Base-by-base conservation (phyloP, 2,888 invertebrate species). In the Ecliptopera silaceata region DNA sequence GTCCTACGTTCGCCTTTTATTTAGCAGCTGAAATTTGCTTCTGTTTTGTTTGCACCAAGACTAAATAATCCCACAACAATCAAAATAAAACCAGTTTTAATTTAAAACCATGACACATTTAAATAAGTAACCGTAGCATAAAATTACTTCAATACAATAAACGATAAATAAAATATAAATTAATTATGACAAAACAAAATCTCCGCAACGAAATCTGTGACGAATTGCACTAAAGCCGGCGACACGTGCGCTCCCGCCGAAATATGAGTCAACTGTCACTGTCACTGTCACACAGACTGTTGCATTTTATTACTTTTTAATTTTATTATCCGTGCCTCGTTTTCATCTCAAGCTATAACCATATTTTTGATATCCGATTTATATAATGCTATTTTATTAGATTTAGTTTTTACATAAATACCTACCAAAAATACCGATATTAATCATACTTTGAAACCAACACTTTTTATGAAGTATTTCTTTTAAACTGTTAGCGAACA, bases 171-270 rank as follows among this genome's bases (percentile, higher is more conserved):
- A 74, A 70, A 63, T 39, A 49, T 53, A 68, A 66, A 66, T 64
- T 71, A 75, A 78, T 77, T 77, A 79, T 75, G 73, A 77, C 80
- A 76, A 77, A 73, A 70, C 70, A 71, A 72, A 83, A 79, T 78
- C 80, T 69, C 68, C 77, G 74, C 75, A 60, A 64, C 83, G 61
- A 80, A 85, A 66, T 65, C 75, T 79, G 81, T 53, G 65, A 57
- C 82, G 64, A 83, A 87, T 81, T 20, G 22, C 47, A 80, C 75
- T 82, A 85, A 75, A 85, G 86, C 84, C 82, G 81, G 84, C 84
- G 77, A 52, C 83, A 81, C 86, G 86, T 84, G 86, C 59, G 59
- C 58, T 83, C 72, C 79, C 80, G 82, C 80, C 77, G 64, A 81
- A 83, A 81, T 80, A 58, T 77, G 75, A 81, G 85, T 82, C 84